phyloP scores from a whole-genome alignment of 2,888 invertebrate species.

The Silvanus unidentatus region DNA sequence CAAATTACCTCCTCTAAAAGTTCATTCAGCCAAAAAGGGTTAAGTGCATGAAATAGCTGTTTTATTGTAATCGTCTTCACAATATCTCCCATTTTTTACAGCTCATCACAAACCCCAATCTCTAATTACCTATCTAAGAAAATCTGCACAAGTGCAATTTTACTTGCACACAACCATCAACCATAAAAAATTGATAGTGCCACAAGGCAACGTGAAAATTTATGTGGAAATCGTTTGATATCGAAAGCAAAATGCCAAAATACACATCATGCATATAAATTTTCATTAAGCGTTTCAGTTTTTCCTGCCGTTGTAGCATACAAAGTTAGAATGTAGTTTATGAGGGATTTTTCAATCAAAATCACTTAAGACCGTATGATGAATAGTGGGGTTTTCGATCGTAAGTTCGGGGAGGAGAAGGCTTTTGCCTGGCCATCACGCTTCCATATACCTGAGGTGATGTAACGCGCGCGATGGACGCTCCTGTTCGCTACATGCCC shows the following conservation, averaged over 20 bases:
- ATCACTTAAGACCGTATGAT: conserved; percentile 30
- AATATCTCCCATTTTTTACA: too few relatives aligned
- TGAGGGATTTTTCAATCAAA: conserved; percentile 31
- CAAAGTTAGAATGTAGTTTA: conserved; percentile 16
- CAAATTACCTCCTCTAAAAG: conserved; percentile 11
- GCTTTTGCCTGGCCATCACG: conserved; percentile 12
- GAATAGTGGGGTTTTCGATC: conserved; percentile 24
- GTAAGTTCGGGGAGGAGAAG: conserved; percentile 18
- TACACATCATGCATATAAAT: too few relatives aligned
- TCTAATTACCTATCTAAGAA: too few relatives aligned
- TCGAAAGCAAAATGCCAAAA: too few relatives aligned
- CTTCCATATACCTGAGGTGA: conserved; percentile 19
- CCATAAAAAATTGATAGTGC: too few relatives aligned
- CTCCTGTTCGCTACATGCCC: not conserved
- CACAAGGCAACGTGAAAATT: too few relatives aligned
- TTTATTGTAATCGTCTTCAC: conserved; percentile 19
- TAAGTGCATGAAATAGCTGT: conserved; percentile 20
- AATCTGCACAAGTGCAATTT: too few relatives aligned
- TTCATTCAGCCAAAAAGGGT: conserved; percentile 18
- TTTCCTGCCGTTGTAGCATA: too few relatives aligned
- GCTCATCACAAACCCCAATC: too few relatives aligned
- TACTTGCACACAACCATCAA: too few relatives aligned
- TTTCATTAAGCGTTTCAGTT: too few relatives aligned
- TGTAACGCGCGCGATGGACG: conserved; percentile 15
- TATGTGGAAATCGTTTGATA: too few relatives aligned